These are phyloP conservation scores for Neolamprologus cancellatus DNA, from an alignment of 2,113 vertebrate species.

Conservation along the genomic window DNA sequence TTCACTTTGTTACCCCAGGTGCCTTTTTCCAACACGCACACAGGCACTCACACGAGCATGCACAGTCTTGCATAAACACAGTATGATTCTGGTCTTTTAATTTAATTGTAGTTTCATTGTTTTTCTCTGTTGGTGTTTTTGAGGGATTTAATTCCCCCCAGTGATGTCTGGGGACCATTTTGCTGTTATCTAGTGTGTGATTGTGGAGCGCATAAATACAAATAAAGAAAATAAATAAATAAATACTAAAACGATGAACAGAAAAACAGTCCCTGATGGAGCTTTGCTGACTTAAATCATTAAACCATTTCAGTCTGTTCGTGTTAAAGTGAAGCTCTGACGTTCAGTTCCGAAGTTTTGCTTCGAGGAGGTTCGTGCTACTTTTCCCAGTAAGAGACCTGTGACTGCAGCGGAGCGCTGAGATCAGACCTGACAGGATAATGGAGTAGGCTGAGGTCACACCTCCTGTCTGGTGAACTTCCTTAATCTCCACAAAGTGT, in stretches of 20 bases:
- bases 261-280: neutral
- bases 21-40: neutral
- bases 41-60: neutral
- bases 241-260: neutral
- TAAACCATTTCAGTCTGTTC: neutral
- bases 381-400: neutral
- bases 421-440: neutral
- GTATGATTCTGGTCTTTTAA: neutral
- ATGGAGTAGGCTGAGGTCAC: neutral
- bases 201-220: neutral
- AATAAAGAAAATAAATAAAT: neutral
- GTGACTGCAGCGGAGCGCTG: neutral
- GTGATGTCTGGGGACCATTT: neutral
- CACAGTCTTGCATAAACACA: neutral
- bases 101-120: neutral
- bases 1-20: constrained; percentile 24
- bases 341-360: neutral
- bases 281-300: neutral
- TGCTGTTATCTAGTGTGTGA: neutral
- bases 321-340: neutral
- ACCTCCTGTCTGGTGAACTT: neutral
- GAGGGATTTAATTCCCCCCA: neutral
- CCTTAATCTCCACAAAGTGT: neutral
- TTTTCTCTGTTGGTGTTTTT: neutral
- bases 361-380: neutral